Evolutionary conservation across 2,113 vertebrate genomes (phyloP).

Genomic region (Myrmecobius fasciatus): DNA sequence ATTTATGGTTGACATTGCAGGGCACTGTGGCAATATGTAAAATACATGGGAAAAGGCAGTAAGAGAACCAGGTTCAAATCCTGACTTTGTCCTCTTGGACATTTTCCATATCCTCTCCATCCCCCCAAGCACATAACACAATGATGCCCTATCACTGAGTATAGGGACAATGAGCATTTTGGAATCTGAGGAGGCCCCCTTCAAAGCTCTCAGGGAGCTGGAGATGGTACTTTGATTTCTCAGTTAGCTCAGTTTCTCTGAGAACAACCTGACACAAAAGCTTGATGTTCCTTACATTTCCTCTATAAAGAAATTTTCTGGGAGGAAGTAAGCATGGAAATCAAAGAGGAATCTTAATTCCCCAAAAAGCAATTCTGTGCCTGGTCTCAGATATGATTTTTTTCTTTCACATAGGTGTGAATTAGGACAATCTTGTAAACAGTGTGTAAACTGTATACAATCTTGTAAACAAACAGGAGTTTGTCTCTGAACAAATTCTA

Average conservation of each 20-base stretch:
- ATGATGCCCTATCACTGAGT: neutral
- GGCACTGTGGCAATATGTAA: neutral
- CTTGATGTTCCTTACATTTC: constrained; percentile 23
- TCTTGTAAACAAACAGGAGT: constrained; percentile 54
- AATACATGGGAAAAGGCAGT: neutral
- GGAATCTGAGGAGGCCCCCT: neutral
- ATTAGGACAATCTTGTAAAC: constrained; percentile 64
- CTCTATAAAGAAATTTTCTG: constrained; percentile 3
- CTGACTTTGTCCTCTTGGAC: neutral
- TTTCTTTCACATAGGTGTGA: constrained; percentile 54
- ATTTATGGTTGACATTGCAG: neutral
- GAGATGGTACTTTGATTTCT: neutral
- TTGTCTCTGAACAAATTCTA: constrained; percentile 59
- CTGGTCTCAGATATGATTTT: neutral
- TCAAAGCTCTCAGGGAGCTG: neutral
- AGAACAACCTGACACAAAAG: neutral
- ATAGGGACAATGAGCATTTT: accelerated
- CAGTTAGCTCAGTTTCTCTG: neutral
- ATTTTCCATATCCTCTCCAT: neutral
- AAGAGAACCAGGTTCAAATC: neutral
- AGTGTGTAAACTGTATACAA: neutral
- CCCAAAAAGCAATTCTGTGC: neutral
- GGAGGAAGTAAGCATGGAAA: constrained; percentile 7
- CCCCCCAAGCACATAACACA: neutral
- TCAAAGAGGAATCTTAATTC: neutral